Percentiles rank a stretch among this genome's conserved stretches.
These are phyloP conservation scores for Bovichtus diacanthus DNA, from an alignment of 2,797 vertebrate genomes.

Conservation along the genomic window DNA sequence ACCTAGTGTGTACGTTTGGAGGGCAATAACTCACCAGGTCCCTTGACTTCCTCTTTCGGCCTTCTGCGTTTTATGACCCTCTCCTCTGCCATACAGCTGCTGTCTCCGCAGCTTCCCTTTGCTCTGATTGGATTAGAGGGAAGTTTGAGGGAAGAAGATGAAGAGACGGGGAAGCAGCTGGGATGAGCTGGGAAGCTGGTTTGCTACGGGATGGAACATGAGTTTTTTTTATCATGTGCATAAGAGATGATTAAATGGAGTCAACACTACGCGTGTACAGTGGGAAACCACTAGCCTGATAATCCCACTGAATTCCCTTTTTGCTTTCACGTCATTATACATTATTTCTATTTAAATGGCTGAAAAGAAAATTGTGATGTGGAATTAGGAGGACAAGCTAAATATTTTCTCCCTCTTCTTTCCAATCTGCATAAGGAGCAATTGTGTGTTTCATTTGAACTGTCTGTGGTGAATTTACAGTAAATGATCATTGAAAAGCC, in stretches of 20 bases:
- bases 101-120: conserved; percentile 70
- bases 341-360: not conserved
- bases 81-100: conserved; percentile 84
- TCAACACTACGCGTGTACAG: not conserved
- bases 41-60: conserved; percentile 86
- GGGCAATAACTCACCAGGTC: conserved; percentile 85
- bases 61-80: conserved; percentile 80
- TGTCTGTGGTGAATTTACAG: too few relatives aligned
- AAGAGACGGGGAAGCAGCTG: conserved; percentile 59
- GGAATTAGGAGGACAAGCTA: not conserved
- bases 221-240: conserved; percentile 40
- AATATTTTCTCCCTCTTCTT: not conserved
- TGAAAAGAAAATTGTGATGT: not conserved
- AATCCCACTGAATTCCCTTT: not conserved
- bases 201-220: conserved; percentile 32
- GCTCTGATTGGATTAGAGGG: conserved; percentile 56
- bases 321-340: not conserved
- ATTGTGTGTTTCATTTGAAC: not conserved
- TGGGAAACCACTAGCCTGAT: conserved; percentile 1
- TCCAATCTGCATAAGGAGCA: not conserved
- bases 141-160: conserved; percentile 71
- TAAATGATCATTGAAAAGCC: not conserved
- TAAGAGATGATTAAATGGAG: conserved; percentile 37
- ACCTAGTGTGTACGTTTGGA: conserved; percentile 81
- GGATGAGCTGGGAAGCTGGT: conserved; percentile 67